Conservation (phyloP, 2,888 invertebrate species). For the Trissolcus japonicus region DNA sequence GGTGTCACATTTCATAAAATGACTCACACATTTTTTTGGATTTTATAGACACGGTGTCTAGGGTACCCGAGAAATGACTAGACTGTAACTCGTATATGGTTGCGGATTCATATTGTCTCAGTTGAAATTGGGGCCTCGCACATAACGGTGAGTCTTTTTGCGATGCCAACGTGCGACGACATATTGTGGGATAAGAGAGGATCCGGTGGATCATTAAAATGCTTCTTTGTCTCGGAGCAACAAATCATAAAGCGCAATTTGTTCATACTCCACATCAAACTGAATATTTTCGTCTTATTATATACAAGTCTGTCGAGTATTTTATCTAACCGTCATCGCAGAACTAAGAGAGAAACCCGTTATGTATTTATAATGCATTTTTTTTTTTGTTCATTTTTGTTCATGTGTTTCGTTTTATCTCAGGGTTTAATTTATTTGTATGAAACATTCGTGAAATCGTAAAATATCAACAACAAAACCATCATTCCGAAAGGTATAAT, state of each 20-base stretch:
- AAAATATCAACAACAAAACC: conserved; percentile 42
- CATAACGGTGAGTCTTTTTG: no score
- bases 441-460: conserved; percentile 39
- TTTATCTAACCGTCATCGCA: conserved; percentile 29
- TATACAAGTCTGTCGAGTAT: conserved; percentile 15
- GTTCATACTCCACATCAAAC: conserved; percentile 9
- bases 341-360: conserved; percentile 31
- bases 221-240: conserved; percentile 4
- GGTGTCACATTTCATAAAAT: conserved; percentile 20
- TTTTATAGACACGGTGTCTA: no score
- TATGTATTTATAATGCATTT: neutral
- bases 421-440: conserved; percentile 37
- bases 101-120: neutral
- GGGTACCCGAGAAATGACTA: no score
- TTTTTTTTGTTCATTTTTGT: conserved; percentile 41
- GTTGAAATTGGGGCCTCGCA: neutral
- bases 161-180: neutral
- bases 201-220: conserved; percentile 22
- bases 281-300: conserved; percentile 17
- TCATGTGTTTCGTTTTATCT: conserved; percentile 16
- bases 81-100: no score
- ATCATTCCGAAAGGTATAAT: conserved; percentile 32
- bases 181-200: conserved; percentile 9
- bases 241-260: conserved; percentile 13
- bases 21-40: neutral